Conservation (phyloP, 1,140 invertebrate species). For the Harpegnathos saltator region DNA sequence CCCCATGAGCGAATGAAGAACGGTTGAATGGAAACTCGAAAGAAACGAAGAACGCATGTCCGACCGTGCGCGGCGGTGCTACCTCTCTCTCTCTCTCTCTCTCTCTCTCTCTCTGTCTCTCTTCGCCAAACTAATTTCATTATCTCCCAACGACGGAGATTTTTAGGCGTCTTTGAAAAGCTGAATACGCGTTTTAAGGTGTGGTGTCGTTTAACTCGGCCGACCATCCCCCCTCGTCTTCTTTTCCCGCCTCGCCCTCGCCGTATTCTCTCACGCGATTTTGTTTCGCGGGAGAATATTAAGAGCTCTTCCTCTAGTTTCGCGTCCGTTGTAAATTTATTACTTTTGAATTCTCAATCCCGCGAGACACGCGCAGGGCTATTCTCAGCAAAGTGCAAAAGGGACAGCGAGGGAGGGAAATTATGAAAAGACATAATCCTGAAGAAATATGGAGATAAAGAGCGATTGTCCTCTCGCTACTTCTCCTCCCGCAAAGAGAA, state of each 20-base stretch:
- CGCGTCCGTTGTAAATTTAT: constrained; percentile 36
- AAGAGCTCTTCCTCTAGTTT: constrained; percentile 19
- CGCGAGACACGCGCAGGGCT: neutral
- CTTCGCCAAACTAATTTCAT: constrained; percentile 68
- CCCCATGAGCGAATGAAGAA: constrained; percentile 20
- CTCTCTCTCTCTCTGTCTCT: constrained; percentile 46
- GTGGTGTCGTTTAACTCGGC: constrained; percentile 43
- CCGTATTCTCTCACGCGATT: neutral
- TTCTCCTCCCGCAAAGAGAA: constrained; percentile 25
- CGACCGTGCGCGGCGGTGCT: constrained; percentile 31
- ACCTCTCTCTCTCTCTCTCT: constrained; percentile 44
- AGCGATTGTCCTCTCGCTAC: constrained; percentile 21
- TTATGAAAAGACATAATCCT: constrained; percentile 35
- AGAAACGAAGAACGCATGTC: constrained; percentile 62
- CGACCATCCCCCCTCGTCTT: neutral
- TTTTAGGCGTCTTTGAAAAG: constrained; percentile 33
- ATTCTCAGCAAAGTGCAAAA: no score
- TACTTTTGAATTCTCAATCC: constrained; percentile 28
- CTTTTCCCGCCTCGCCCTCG: neutral
- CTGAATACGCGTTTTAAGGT: constrained; percentile 31
- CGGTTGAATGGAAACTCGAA: constrained; percentile 25
- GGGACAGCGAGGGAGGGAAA: neutral
- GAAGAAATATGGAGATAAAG: constrained; percentile 40
- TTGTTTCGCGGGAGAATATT: constrained; percentile 28
- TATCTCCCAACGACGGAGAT: constrained; percentile 39